Conservation (phyloP, 2,113 vertebrate genomes). For the Neomonachus schauinslandi region DNA sequence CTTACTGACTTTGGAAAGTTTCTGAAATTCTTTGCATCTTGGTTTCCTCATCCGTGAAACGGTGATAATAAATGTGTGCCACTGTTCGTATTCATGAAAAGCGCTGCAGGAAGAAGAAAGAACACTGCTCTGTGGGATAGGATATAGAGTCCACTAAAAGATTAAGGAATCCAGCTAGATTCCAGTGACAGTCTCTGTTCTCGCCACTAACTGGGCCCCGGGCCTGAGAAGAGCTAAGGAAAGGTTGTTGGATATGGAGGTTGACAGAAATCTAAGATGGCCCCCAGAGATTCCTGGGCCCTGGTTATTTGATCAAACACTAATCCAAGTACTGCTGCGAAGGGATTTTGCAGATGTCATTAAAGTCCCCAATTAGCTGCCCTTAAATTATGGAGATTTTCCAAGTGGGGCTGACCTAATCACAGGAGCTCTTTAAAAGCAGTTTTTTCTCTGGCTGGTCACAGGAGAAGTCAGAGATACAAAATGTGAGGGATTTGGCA, state of each 20-base stretch:
- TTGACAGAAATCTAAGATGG: not conserved
- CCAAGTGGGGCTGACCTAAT: not conserved
- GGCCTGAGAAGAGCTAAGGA: not conserved
- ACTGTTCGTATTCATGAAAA: not conserved
- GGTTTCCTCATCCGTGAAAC: slow-evolving; percentile 18
- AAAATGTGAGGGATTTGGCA: not conserved
- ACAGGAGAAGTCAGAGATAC: not conserved
- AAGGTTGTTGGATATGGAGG: not conserved
- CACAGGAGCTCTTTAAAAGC: not conserved
- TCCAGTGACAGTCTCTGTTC: not conserved
- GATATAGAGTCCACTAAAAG: not conserved
- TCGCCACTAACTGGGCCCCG: not conserved
- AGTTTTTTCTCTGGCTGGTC: not conserved
- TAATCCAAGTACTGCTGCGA: not conserved
- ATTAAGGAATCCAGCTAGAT: not conserved
- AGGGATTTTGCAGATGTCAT: not conserved
- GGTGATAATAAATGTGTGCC: not conserved
- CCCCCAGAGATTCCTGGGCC: not conserved
- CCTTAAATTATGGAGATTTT: slow-evolving; percentile 1
- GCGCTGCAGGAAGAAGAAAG: not conserved
- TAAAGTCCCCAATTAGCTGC: not conserved
- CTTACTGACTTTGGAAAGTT: not conserved
- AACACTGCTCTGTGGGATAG: not conserved
- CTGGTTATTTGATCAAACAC: slow-evolving; percentile 1
- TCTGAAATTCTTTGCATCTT: not conserved